Conservation (phyloP, 2,113 vertebrate genomes). For the Ceyx margarethae region DNA sequence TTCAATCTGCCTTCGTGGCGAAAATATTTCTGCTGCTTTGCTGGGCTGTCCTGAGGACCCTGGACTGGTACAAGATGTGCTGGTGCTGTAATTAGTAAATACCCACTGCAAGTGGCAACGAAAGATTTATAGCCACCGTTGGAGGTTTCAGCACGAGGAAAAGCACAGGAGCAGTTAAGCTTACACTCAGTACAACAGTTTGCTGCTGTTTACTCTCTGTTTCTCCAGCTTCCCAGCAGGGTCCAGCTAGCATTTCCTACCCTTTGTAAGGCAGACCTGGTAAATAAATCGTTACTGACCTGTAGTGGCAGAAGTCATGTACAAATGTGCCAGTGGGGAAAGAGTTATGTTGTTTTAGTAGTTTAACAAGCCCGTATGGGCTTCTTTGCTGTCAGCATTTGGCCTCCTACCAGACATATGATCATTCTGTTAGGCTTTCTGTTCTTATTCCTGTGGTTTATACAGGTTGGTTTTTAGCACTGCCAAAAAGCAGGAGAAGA, state of each 20-base stretch:
- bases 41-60: conserved; percentile 6
- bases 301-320: background rate
- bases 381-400: conserved; percentile 8
- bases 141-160: conserved; percentile 2
- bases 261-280: background rate
- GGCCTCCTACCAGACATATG: conserved; percentile 9
- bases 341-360: background rate
- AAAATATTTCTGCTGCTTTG: conserved; percentile 45
- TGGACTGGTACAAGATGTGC: background rate
- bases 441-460: background rate
- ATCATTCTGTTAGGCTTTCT: background rate
- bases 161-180: background rate
- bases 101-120: background rate
- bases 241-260: background rate
- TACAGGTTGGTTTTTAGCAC: background rate
- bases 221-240: background rate
- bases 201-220: background rate
- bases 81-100: conserved; percentile 39
- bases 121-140: conserved; percentile 17
- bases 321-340: background rate
- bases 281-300: conserved; percentile 35
- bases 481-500: background rate
- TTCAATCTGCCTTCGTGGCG: conserved; percentile 1
- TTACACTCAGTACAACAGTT: background rate
- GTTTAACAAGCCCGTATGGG: background rate